Evolutionary conservation across 2,113 vertebrate species (phyloP).

Genomic region (Halcyon malimbica): DNA sequence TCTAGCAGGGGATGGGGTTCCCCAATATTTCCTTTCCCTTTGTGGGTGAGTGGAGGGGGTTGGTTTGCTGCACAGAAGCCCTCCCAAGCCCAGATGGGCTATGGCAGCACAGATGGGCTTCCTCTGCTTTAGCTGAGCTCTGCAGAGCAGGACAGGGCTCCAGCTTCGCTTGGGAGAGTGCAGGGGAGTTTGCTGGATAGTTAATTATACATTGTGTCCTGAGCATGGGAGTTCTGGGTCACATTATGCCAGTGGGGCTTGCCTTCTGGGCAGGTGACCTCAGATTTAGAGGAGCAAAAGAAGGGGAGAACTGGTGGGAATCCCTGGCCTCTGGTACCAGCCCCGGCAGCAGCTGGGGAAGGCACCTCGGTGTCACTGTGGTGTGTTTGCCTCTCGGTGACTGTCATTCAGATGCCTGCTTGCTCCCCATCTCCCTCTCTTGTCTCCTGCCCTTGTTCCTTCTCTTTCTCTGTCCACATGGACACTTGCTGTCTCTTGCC

Average conservation of each 20-base stretch:
- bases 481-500: background rate
- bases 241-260: accelerated
- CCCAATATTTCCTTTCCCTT: background rate
- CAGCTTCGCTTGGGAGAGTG: background rate
- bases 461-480: background rate
- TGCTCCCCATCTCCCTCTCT: accelerated
- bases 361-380: accelerated
- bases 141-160: background rate
- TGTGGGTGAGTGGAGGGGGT: background rate
- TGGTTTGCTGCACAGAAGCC: background rate
- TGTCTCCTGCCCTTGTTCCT: background rate
- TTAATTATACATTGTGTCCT: background rate
- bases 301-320: background rate
- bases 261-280: background rate
- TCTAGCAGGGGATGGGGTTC: background rate
- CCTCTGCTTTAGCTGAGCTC: background rate
- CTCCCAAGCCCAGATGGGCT: background rate
- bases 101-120: background rate
- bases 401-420: background rate
- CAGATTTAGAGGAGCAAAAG: background rate
- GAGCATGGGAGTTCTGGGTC: background rate
- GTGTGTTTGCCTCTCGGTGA: background rate
- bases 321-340: background rate
- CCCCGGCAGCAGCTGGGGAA: background rate
- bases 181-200: background rate